phyloP scores from a whole-genome alignment of 2,888 invertebrate genomes.

The Brenthis daphne region DNA sequence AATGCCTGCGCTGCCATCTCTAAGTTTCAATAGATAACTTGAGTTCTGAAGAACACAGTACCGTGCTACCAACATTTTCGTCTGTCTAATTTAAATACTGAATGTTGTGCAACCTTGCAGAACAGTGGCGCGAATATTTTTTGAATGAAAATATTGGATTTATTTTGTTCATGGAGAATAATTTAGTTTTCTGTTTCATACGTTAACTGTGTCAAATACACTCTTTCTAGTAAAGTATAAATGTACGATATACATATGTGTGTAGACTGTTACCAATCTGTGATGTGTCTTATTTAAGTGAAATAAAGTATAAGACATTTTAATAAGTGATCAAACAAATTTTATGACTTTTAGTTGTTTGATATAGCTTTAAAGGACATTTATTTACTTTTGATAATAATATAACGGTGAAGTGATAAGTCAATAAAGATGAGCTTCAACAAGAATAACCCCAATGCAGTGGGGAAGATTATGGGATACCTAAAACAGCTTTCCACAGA shows the following conservation, averaged over 20 bases:
- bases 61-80: slow-evolving; percentile 71
- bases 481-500: slow-evolving; percentile 78
- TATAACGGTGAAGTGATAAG: slow-evolving; percentile 41
- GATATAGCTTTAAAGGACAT: slow-evolving; percentile 58
- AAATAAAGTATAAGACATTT: slow-evolving; percentile 63
- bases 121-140: slow-evolving; percentile 59
- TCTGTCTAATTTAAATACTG: slow-evolving; percentile 55
- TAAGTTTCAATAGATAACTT: slow-evolving; percentile 81
- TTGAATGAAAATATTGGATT: slow-evolving; percentile 51
- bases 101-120: slow-evolving; percentile 67
- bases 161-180: slow-evolving; percentile 42
- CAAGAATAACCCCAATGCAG: slow-evolving; percentile 76
- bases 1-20: slow-evolving; percentile 80
- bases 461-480: slow-evolving; percentile 79
- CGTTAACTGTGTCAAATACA: slow-evolving; percentile 61
- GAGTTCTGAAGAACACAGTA: slow-evolving; percentile 71
- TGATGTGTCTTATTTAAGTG: slow-evolving; percentile 64
- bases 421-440: slow-evolving; percentile 77
- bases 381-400: slow-evolving; percentile 62
- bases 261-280: slow-evolving; percentile 43
- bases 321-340: slow-evolving; percentile 51
- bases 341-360: slow-evolving; percentile 32
- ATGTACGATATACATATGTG: slow-evolving; percentile 24
- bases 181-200: slow-evolving; percentile 44
- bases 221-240: slow-evolving; percentile 18